These are phyloP conservation scores for Drosophila mauritiana DNA, from an alignment of 1,140 invertebrate species.

Conservation along the genomic window DNA sequence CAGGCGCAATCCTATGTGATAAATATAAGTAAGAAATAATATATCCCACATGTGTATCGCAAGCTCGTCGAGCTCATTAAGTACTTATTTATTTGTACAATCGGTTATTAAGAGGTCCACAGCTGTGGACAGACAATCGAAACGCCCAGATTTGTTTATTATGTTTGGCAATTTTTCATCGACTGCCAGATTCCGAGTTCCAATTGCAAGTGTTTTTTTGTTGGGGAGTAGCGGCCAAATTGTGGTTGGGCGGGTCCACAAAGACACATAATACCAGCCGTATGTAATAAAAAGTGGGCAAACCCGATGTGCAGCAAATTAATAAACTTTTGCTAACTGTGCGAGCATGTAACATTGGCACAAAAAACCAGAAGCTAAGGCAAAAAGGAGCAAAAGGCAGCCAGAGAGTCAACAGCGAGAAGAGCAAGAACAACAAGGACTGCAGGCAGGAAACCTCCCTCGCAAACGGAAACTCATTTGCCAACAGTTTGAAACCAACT, in stretches of 20 bases:
- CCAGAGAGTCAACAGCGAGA: conserved; percentile 26
- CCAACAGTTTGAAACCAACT: conserved; percentile 70
- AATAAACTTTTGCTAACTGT: conserved; percentile 61
- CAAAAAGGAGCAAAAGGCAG: conserved; percentile 9
- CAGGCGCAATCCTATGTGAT: too few species aligned
- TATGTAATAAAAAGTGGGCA: background rate
- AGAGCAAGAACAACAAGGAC: conserved; percentile 4
- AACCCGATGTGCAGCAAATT: conserved; percentile 55
- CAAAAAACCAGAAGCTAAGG: background rate
- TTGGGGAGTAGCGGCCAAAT: too few species aligned
- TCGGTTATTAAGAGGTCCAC: conserved; percentile 10
- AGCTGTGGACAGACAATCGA: background rate
- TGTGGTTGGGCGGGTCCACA: too few species aligned
- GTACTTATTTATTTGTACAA: conserved; percentile 3
- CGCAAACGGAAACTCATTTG: conserved; percentile 69
- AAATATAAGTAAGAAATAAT: too few species aligned
- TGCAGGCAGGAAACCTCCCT: conserved; percentile 52
- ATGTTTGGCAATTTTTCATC: conserved; percentile 4
- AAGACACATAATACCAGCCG: too few species aligned
- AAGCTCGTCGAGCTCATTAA: background rate
- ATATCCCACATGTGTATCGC: too few species aligned
- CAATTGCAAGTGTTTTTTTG: background rate
- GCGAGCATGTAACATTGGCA: conserved; percentile 27
- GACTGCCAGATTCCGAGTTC: conserved; percentile 1
- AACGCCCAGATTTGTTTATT: conserved; percentile 2